Conservation (phyloP, 2,113 vertebrate species). For the Epinephelus fuscoguttatus region DNA sequence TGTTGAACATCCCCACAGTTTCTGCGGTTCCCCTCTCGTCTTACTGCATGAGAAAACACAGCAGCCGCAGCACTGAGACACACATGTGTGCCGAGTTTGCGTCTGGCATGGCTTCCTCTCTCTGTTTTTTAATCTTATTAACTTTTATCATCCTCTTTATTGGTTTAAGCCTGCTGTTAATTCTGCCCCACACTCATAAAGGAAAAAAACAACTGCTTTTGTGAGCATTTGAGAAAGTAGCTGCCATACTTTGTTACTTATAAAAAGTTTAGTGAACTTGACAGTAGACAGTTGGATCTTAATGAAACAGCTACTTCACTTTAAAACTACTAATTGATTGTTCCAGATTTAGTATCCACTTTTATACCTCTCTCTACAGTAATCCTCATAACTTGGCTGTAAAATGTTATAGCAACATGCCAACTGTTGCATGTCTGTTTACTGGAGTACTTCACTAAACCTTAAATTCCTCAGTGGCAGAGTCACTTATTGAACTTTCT, state of each 20-base stretch:
- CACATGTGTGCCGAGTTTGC: constrained; percentile 57
- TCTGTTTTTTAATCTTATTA: constrained; percentile 52
- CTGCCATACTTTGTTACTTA: constrained; percentile 29
- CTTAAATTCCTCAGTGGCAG: constrained; percentile 4
- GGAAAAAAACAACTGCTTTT: constrained; percentile 47
- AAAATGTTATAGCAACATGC: background rate
- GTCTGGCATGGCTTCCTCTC: constrained; percentile 47
- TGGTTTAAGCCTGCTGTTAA: constrained; percentile 42
- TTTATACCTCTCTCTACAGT: background rate
- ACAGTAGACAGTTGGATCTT: background rate
- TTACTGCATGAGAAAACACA: constrained; percentile 73
- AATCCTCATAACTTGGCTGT: background rate
- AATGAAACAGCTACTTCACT: constrained; percentile 30
- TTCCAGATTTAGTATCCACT: constrained; percentile 10
- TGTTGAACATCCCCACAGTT: constrained; percentile 84
- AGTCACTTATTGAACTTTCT: constrained; percentile 11
- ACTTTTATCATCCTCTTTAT: constrained; percentile 63
- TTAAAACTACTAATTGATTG: constrained; percentile 24
- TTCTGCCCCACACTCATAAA: constrained; percentile 44
- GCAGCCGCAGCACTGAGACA: constrained; percentile 50
- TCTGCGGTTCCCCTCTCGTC: constrained; percentile 67
- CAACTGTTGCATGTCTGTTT: constrained; percentile 22
- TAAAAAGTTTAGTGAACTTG: constrained; percentile 33
- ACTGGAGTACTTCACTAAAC: background rate
- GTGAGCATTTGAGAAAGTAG: constrained; percentile 34